Base-by-base conservation (phyloP, 2,888 invertebrate genomes). In the Adelognathus sp. region DNA sequence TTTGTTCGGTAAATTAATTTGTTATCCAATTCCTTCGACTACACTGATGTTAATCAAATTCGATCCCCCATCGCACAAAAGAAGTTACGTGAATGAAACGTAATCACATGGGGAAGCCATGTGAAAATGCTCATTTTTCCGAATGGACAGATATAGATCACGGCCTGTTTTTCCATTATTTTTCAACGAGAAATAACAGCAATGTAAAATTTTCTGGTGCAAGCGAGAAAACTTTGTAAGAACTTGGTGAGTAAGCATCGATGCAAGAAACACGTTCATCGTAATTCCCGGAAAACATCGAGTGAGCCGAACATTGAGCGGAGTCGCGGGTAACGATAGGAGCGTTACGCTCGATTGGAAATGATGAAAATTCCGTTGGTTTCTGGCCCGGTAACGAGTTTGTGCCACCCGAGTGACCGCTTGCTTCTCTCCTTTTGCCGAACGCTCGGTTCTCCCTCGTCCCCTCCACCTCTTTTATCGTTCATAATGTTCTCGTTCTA, bases 331-430 rank as follows among this genome's bases (percentile, higher is more conserved):
- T 29, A 58, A 56, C 64, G 64, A 39, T n/a, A 33, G 58, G 66
- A n/a, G 58, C 79, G 81, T 83, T 77, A 85, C 82, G 83, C 79
- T 83, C 80, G 82, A 81, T 79, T 82, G 84, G 71, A 81, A 81
- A 81, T 71, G 70, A 74, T 74, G 70, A 75, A 74, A 74, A 74
- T 79, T 71, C 75, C 70, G 71, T 72, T 61, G 72, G 61, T 77
- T n/a, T 66, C 72, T 77, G 71, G 61, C 54, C 66, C 54, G 54
- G 64, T 66, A 76, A 76, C 71, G 76, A 69, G 71, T 71, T 66
- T 71, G n/a, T n/a, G 24, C 29, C 21, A 41, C 27, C 36, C 44
- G 52, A 66, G 50, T 16, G 27, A 36, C 58, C 60, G 21, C 41
- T 60, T 29, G 29, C 71, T 52, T 50, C 36, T 41, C 70, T 39